Evolutionary conservation across 2,113 vertebrate species (phyloP).

Genomic region (Melanerpes formicivorus): DNA sequence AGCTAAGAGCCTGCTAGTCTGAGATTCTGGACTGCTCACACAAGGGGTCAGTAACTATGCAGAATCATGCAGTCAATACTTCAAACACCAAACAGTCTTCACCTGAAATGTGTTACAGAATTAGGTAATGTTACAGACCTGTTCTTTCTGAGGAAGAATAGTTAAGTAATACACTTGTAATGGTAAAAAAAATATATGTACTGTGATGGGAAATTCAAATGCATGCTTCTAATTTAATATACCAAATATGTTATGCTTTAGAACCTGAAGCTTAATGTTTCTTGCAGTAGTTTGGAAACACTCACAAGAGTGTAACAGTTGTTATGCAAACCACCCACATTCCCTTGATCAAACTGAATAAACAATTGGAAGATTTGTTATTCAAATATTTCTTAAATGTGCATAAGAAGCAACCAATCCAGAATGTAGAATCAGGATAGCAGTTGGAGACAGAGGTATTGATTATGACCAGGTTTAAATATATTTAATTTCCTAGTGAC

Average conservation of each 20-base stretch:
- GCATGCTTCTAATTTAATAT: constrained; percentile 1
- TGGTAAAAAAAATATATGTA: neutral
- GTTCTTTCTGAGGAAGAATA: neutral
- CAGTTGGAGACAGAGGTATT: neutral
- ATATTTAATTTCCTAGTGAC: neutral
- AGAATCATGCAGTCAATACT: neutral
- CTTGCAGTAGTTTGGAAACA: constrained; percentile 18
- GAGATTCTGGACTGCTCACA: neutral
- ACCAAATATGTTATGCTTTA: neutral
- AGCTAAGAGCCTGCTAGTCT: neutral
- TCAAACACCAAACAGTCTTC: neutral
- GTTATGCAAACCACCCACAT: constrained; percentile 19
- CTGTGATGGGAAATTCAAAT: neutral
- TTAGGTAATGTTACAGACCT: neutral
- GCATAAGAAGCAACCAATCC: neutral
- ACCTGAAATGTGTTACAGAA: neutral
- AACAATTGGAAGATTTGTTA: neutral
- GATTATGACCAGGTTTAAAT: neutral
- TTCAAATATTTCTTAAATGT: neutral
- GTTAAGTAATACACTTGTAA: neutral
- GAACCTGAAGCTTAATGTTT: constrained; percentile 13
- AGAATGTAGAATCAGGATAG: neutral
- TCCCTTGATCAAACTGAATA: neutral
- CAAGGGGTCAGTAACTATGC: neutral
- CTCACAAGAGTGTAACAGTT: neutral